Conservation (phyloP, 2,797 vertebrate species). For the Ciconia nigra region DNA sequence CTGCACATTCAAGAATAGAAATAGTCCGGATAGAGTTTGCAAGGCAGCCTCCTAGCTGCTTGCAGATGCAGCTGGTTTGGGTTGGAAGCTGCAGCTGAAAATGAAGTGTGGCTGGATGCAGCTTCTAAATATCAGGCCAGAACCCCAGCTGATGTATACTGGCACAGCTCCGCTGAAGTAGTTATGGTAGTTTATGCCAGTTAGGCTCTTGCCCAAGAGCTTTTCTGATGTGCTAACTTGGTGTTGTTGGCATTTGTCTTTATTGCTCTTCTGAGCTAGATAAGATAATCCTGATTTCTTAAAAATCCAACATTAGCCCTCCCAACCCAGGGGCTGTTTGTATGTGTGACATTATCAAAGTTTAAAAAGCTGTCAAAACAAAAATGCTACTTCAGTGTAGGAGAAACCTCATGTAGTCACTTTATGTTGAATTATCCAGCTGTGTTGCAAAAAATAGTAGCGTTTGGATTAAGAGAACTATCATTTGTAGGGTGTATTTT, state of each 20-base stretch:
- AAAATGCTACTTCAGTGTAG: background rate
- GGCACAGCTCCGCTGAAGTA: background rate
- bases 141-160: background rate
- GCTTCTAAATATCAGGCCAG: background rate
- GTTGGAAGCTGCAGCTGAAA: background rate
- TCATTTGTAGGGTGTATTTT: background rate
- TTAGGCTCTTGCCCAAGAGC: background rate
- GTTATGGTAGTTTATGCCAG: background rate
- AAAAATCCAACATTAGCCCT: background rate
- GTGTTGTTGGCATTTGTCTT: background rate
- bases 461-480: background rate
- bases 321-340: background rate
- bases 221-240: background rate
- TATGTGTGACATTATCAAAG: background rate
- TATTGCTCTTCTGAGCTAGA: background rate
- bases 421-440: background rate
- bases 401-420: background rate
- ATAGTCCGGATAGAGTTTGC: background rate
- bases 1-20: background rate
- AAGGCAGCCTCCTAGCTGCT: background rate
- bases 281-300: background rate
- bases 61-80: background rate
- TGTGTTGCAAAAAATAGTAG: background rate
- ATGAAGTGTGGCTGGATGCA: conserved; percentile 25
- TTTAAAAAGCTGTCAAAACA: background rate